Evolutionary conservation across 2,113 vertebrate species (phyloP).

Genomic region (Hoplias malabaricus): DNA sequence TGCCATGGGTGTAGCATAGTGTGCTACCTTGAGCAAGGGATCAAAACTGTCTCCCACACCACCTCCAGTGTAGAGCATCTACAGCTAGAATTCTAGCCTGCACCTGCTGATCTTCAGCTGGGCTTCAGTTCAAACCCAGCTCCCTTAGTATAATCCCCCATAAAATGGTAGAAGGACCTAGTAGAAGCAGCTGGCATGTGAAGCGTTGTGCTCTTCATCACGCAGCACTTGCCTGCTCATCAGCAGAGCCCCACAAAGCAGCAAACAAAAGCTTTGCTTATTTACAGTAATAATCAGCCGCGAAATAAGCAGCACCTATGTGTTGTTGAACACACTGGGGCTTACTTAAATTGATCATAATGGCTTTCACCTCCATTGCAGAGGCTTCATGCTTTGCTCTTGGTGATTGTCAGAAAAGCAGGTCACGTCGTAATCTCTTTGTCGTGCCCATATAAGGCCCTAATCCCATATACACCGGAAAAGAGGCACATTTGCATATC

Average conservation of each 20-base stretch:
- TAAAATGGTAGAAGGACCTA: constrained; percentile 30
- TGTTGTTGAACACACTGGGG: constrained; percentile 49
- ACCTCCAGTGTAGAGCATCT: neutral
- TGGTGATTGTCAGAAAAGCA: constrained; percentile 60
- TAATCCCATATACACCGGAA: constrained; percentile 48
- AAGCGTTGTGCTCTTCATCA: constrained; percentile 28
- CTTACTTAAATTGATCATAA: constrained; percentile 61
- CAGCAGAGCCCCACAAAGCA: constrained; percentile 5
- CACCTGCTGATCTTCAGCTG: constrained; percentile 55
- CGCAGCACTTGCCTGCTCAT: constrained; percentile 32
- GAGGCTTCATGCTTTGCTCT: constrained; percentile 48
- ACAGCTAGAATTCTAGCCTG: neutral
- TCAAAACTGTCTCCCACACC: too few species aligned
- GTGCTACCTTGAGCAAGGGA: too few species aligned
- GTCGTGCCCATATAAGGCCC: constrained; percentile 27
- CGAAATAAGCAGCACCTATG: constrained; percentile 52
- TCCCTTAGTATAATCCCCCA: constrained; percentile 36
- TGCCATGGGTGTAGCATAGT: too few species aligned
- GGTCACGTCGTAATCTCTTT: constrained; percentile 63
- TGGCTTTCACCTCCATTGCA: constrained; percentile 53
- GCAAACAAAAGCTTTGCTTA: constrained; percentile 38
- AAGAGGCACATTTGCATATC: constrained; percentile 42
- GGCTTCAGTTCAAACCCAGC: constrained; percentile 51
- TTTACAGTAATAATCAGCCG: constrained; percentile 58
- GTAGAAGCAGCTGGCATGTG: constrained; percentile 37